Evolutionary conservation across 2,113 vertebrate genomes (phyloP).

Genomic region (Petrocephalus microphthalmus): DNA sequence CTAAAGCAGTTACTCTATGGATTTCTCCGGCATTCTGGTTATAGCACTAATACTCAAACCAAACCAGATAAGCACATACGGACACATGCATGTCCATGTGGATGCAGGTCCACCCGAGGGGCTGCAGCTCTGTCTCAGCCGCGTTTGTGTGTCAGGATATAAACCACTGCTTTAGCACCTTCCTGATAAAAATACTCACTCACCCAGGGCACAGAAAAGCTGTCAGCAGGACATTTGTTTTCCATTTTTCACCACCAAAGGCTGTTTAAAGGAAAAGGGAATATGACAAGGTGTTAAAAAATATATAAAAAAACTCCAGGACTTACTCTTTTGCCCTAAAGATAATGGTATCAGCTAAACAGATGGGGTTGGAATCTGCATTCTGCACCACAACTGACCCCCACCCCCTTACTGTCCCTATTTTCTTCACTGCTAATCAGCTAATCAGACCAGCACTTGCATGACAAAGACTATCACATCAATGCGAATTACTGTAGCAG

Average conservation of each 20-base stretch:
- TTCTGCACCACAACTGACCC: not conserved
- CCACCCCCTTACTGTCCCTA: not conserved
- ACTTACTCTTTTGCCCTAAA: constrained; percentile 13
- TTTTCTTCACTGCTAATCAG: not conserved
- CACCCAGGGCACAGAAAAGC: constrained; percentile 64
- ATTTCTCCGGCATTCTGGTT: not conserved
- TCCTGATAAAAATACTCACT: constrained; percentile 30
- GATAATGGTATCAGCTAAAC: not conserved
- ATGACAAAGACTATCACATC: not conserved
- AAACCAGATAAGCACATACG: not conserved
- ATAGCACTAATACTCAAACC: not conserved
- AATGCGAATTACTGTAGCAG: not conserved
- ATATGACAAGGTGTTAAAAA: constrained; percentile 24
- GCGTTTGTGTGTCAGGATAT: not conserved
- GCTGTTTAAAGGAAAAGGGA: constrained; percentile 38
- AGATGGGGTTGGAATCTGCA: constrained; percentile 1
- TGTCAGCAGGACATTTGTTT: constrained; percentile 65
- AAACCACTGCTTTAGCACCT: constrained; percentile 14
- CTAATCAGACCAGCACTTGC: not conserved
- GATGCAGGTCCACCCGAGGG: not conserved
- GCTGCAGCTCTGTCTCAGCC: not conserved
- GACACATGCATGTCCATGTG: not conserved
- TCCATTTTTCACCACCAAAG: constrained; percentile 67
- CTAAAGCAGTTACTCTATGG: not conserved
- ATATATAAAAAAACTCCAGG: not conserved